A percentile compares a stretch with the other conserved stretches of the same genome.
Evolutionary conservation across 2,113 vertebrate species (phyloP).

Genomic region (Nettapus auritus): DNA sequence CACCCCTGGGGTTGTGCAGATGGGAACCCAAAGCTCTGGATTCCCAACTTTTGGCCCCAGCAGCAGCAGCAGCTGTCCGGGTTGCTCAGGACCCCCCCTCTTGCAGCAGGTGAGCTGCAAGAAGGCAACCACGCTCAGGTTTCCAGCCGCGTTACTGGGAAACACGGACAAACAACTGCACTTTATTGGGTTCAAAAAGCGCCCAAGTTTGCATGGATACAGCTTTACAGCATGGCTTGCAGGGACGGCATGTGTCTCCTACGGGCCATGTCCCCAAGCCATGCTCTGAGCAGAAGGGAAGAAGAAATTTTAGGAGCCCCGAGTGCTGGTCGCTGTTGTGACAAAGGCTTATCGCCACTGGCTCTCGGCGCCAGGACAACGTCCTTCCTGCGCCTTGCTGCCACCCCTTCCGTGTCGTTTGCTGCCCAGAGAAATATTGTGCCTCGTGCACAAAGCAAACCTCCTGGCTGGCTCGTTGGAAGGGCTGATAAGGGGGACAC

Average conservation of each 20-base stretch:
- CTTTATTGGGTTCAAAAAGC: background rate
- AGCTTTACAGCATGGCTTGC: background rate
- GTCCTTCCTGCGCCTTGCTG: slow-evolving; percentile 36
- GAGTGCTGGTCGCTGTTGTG: background rate
- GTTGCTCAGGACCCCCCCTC: background rate
- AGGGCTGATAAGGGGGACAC: slow-evolving; percentile 30
- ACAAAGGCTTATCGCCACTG: slow-evolving; percentile 17
- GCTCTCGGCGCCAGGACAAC: background rate
- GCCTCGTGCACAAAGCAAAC: slow-evolving; percentile 14
- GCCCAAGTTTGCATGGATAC: background rate
- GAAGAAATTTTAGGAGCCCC: background rate
- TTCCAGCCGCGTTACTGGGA: background rate
- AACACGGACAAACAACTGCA: background rate
- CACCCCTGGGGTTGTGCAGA: too few relatives aligned
- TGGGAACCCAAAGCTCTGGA: background rate
- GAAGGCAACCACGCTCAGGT: background rate
- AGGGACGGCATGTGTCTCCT: background rate
- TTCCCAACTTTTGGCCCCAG: background rate
- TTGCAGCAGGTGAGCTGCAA: background rate
- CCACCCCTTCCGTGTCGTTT: slow-evolving; percentile 4
- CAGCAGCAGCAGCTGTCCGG: background rate
- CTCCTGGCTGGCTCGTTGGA: slow-evolving; percentile 8
- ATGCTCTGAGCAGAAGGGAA: fast-evolving
- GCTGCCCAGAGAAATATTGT: background rate
- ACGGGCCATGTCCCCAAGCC: fast-evolving